These are phyloP conservation scores for Copidosoma aretas DNA, from an alignment of 2,888 invertebrate species.

Conservation along the genomic window DNA sequence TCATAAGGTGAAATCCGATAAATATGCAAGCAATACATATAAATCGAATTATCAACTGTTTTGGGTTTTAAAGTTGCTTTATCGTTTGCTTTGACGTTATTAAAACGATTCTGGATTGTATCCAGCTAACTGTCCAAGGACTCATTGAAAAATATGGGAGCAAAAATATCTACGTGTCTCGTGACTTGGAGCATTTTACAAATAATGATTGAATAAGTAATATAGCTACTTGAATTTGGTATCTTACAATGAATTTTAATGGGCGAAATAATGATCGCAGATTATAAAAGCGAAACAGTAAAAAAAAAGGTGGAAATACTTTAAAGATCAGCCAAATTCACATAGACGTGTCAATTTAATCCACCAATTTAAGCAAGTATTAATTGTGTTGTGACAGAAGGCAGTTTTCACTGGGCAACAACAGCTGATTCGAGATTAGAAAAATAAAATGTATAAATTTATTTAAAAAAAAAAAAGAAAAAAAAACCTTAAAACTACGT, in stretches of 20 bases:
- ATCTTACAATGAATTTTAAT: slow-evolving; percentile 20
- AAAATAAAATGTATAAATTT: slow-evolving; percentile 58
- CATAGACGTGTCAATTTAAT: slow-evolving; percentile 47
- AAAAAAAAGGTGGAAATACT: slow-evolving; percentile 29
- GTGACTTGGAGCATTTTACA: slow-evolving; percentile 37
- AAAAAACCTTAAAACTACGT: slow-evolving; percentile 44
- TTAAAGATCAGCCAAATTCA: slow-evolving; percentile 52
- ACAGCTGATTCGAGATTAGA: slow-evolving; percentile 70
- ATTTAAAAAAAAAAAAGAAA: slow-evolving; percentile 43
- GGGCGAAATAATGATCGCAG: slow-evolving; percentile 30
- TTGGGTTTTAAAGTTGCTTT: background rate
- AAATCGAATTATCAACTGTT: background rate
- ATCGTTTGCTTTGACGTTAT: slow-evolving; percentile 16
- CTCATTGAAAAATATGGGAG: background rate
- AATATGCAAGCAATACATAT: background rate
- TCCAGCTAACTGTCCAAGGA: slow-evolving; percentile 10
- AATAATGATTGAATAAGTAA: slow-evolving; percentile 37
- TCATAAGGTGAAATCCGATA: slow-evolving; percentile 29
- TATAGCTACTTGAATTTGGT: slow-evolving; percentile 42
- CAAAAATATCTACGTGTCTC: slow-evolving; percentile 6
- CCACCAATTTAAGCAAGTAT: slow-evolving; percentile 59
- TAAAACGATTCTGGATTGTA: background rate
- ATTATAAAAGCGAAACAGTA: slow-evolving; percentile 35
- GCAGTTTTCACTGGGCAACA: slow-evolving; percentile 76
- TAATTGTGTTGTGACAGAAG: slow-evolving; percentile 68